Percentiles rank a stretch among this genome's conserved stretches.
These are phyloP conservation scores for Orycteropus afer DNA, from an alignment of 2,113 vertebrate genomes.

Conservation along the genomic window DNA sequence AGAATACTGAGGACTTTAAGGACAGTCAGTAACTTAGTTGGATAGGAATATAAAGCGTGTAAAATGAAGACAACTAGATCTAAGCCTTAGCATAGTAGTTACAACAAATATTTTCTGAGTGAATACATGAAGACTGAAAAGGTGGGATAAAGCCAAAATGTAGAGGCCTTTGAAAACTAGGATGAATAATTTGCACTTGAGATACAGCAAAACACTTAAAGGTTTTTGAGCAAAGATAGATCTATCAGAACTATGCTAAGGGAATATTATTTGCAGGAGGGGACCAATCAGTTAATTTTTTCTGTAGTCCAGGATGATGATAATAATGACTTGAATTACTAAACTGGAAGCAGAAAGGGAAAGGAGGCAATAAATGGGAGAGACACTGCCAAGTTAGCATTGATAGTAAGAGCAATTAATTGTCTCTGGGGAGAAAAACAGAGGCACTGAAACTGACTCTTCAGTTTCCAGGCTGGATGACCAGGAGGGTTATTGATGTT, in stretches of 20 bases:
- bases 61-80: background rate
- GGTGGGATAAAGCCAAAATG: background rate
- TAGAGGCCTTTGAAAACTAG: slow-evolving; percentile 25
- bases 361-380: background rate
- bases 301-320: background rate
- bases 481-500: background rate
- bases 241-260: background rate
- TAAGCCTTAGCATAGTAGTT: background rate
- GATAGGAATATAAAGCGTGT: background rate
- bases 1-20: background rate
- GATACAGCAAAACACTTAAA: background rate
- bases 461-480: slow-evolving; percentile 21
- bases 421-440: slow-evolving; percentile 52
- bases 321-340: slow-evolving; percentile 22
- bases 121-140: slow-evolving; percentile 19
- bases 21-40: background rate
- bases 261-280: slow-evolving; percentile 33
- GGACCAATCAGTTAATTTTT: background rate
- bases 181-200: slow-evolving; percentile 24
- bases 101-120: background rate
- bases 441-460: slow-evolving; percentile 46
- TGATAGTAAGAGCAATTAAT: slow-evolving; percentile 53
- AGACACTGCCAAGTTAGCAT: background rate
- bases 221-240: slow-evolving; percentile 42
- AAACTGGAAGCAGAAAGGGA: slow-evolving; percentile 8